These are phyloP conservation scores for Aurelia aurita complex sp. Pacific DNA, from an alignment of 30 jellyfish, hydroid and myxozoan genomes.

Conservation along the genomic window DNA sequence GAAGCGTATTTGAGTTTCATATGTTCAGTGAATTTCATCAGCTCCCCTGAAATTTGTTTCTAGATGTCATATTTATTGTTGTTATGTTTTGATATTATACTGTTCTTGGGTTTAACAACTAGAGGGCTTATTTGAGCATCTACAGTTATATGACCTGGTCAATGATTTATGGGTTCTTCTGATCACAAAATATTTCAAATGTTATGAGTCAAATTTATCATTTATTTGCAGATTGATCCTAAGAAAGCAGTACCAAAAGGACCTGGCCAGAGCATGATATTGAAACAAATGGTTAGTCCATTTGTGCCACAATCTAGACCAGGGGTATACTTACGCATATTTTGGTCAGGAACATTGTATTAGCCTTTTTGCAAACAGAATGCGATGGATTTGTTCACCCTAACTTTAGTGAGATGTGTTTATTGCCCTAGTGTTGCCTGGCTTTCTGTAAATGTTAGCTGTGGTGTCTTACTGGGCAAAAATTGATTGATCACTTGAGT, in stretches of 20 bases:
- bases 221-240: conserved; percentile 73
- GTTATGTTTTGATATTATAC: no score
- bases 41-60: no score
- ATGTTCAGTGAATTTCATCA: no score
- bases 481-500: background rate
- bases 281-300: conserved; percentile 78
- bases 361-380: background rate
- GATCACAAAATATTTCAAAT: no score
- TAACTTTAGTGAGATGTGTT: background rate
- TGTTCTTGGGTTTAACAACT: no score
- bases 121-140: no score
- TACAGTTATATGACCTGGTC: no score
- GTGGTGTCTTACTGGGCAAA: conserved; percentile 50
- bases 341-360: background rate
- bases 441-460: conserved; percentile 23
- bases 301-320: conserved; percentile 11
- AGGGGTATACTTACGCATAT: conserved; percentile 18
- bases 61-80: no score
- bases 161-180: no score
- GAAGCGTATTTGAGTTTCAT: no score
- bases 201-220: background rate
- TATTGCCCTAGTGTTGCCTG: conserved; percentile 52
- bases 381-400: no score
- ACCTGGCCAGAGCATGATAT: conserved; percentile 84
- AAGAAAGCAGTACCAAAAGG: conserved; percentile 98